Conservation (phyloP, 2,888 invertebrate genomes). For the Ophioninae sp. region DNA sequence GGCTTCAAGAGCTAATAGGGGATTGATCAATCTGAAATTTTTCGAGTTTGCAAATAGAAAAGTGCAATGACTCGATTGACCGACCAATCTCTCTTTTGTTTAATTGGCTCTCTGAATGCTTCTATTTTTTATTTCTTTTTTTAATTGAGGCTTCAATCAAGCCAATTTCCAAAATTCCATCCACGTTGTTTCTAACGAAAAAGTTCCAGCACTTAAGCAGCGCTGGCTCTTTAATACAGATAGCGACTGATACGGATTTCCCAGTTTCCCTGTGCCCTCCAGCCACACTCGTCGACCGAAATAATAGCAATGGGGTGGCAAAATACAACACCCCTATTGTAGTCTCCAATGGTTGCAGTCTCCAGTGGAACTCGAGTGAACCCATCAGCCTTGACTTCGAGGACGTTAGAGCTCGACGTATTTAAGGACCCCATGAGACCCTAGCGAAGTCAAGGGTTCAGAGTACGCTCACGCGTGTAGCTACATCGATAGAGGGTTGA, state of each 20-base stretch:
- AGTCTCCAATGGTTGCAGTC: background rate
- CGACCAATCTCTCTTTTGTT: no score
- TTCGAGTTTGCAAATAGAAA: no score
- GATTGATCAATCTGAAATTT: no score
- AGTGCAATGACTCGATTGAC: no score
- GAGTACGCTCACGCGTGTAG: background rate
- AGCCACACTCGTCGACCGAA: background rate
- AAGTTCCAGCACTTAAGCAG: no score
- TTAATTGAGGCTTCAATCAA: no score
- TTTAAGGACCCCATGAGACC: constrained; percentile 71
- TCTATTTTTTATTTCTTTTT: no score
- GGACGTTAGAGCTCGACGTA: constrained; percentile 44
- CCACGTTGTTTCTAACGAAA: no score
- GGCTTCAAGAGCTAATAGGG: background rate
- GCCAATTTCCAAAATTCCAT: no score
- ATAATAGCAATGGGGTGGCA: no score
- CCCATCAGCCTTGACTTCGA: background rate
- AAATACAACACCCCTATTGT: no score
- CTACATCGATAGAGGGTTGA: constrained; percentile 41
- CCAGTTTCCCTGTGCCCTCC: background rate
- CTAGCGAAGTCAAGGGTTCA: constrained; percentile 16
- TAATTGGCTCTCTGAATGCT: no score
- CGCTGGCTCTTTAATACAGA: background rate
- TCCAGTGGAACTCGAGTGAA: background rate
- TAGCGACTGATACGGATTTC: background rate